Evolutionary conservation across 1,140 invertebrate genomes (phyloP).

Genomic region (Euura saliciscinereae): DNA sequence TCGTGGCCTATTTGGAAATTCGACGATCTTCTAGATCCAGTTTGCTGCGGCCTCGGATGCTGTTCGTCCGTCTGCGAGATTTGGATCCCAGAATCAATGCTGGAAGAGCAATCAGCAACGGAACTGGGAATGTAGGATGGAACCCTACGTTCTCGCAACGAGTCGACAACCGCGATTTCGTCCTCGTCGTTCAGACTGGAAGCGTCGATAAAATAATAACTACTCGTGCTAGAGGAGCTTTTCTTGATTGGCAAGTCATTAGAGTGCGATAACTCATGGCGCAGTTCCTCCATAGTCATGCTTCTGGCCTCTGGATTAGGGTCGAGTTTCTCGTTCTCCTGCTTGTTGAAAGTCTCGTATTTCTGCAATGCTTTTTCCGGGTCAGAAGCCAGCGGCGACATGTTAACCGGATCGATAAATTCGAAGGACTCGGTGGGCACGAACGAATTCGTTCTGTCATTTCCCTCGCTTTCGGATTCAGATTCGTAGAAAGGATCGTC

Average conservation of each 20-base stretch:
- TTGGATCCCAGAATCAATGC: conserved; percentile 11
- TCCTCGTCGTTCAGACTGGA: conserved; percentile 73
- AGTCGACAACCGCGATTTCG: conserved; percentile 43
- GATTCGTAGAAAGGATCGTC: conserved; percentile 54
- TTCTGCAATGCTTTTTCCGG: conserved; percentile 28
- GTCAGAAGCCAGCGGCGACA: conserved; percentile 15
- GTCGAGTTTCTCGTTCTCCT: conserved; percentile 21
- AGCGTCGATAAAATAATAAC: conserved; percentile 76
- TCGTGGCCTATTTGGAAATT: conserved; percentile 37
- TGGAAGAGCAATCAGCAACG: conserved; percentile 21
- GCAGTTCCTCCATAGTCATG: conserved; percentile 20
- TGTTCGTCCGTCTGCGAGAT: conserved; percentile 27
- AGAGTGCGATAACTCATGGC: conserved; percentile 22
- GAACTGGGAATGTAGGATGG: conserved; percentile 23
- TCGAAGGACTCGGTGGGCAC: conserved; percentile 45
- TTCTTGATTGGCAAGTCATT: conserved; percentile 27
- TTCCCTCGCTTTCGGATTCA: conserved; percentile 44
- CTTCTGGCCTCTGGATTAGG: conserved; percentile 24
- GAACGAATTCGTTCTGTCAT: conserved; percentile 37
- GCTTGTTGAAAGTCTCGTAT: conserved; percentile 18
- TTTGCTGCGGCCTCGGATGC: conserved; percentile 4
- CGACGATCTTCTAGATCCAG: conserved; percentile 21
- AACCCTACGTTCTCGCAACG: conserved; percentile 22
- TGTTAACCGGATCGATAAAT: conserved; percentile 36
- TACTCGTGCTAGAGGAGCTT: conserved; percentile 47